These are phyloP conservation scores for Micrastur ruficollis DNA, from an alignment of 2,797 vertebrate genomes.

Conservation along the genomic window DNA sequence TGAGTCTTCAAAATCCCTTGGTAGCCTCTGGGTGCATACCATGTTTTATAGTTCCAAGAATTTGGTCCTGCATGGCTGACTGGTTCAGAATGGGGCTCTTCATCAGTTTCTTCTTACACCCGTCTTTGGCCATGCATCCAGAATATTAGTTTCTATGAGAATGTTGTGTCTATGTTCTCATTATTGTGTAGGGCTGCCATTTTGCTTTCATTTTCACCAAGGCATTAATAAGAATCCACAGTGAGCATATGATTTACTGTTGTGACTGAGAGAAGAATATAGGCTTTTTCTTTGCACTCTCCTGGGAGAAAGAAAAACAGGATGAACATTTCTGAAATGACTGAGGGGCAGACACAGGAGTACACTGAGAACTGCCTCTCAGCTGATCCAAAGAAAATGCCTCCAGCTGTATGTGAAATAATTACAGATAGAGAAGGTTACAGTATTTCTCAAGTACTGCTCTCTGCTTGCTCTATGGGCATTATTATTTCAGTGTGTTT, in stretches of 20 bases:
- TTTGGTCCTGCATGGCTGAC: background rate
- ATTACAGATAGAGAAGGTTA: background rate
- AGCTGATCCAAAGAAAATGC: background rate
- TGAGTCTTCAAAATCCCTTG: background rate
- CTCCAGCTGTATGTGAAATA: background rate
- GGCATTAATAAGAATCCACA: background rate
- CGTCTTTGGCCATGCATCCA: background rate
- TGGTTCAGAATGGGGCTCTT: background rate
- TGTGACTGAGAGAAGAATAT: background rate
- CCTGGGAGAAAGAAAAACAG: background rate
- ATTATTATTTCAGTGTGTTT: background rate
- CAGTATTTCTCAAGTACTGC: background rate
- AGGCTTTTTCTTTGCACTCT: background rate
- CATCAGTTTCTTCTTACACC: background rate
- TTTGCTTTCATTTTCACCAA: background rate
- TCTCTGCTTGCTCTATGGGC: background rate
- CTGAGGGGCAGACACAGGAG: background rate
- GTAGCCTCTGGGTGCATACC: background rate
- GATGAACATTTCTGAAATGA: background rate
- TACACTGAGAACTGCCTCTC: background rate
- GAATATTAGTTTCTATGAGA: background rate
- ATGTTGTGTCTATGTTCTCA: fast-evolving
- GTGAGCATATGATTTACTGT: background rate
- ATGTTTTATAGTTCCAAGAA: background rate
- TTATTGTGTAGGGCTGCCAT: background rate